A percentile compares a stretch with the other conserved stretches of the same genome.
These are phyloP conservation scores for Tuberolachnus salignus DNA, from an alignment of 2,888 invertebrate genomes.

Conservation along the genomic window DNA sequence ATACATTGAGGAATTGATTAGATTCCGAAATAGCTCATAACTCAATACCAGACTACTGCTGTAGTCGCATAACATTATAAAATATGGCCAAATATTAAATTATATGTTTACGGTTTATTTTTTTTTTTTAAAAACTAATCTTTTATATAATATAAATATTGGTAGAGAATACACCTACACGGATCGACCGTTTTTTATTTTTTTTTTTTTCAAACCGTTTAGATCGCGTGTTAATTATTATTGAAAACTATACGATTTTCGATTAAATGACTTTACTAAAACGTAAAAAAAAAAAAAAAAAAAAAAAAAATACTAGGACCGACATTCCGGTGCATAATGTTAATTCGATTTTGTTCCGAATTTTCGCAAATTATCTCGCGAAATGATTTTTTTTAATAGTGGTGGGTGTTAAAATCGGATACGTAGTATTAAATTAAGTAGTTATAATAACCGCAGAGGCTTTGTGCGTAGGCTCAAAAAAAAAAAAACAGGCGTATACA, in stretches of 20 bases:
- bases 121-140: background rate
- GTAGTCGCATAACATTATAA: background rate
- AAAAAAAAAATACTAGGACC: too few relatives aligned
- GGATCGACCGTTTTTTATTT: background rate
- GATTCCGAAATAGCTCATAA: slow-evolving; percentile 1
- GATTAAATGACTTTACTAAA: background rate
- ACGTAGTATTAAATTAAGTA: too few relatives aligned
- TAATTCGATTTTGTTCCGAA: background rate
- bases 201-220: background rate
- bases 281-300: too few relatives aligned
- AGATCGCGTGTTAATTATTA: slow-evolving; percentile 21
- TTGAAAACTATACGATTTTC: background rate
- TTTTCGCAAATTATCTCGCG: background rate
- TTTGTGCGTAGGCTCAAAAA: background rate
- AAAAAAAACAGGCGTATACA: background rate
- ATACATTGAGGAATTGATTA: slow-evolving; percentile 1
- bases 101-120: slow-evolving; percentile 8
- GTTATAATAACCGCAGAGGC: background rate
- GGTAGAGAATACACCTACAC: background rate
- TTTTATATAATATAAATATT: background rate
- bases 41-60: background rate
- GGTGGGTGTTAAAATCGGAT: background rate
- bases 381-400: background rate
- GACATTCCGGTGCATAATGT: background rate
- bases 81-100: background rate